Evolutionary conservation across 2,888 invertebrate genomes (phyloP).

Genomic region (Drosophila paranaensis): DNA sequence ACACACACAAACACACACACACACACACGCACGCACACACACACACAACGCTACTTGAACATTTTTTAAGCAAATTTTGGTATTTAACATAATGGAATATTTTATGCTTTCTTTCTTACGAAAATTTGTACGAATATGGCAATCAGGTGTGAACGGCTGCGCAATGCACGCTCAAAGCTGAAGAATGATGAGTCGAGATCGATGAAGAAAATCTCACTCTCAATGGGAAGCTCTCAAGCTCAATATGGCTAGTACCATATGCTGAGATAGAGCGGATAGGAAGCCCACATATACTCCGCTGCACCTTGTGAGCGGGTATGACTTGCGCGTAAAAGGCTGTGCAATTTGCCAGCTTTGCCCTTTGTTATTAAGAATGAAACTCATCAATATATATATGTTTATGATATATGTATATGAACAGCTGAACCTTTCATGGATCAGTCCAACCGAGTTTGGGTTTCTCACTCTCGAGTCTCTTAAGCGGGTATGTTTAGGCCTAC

Average conservation of each 20-base stretch:
- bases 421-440: too few relatives aligned
- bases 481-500: too few relatives aligned
- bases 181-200: neutral
- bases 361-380: neutral
- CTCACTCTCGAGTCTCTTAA: too few relatives aligned
- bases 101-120: neutral
- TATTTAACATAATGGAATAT: slow-evolving; percentile 26
- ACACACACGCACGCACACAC: neutral
- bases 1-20: neutral
- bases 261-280: too few relatives aligned
- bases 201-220: neutral
- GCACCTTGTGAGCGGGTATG: neutral
- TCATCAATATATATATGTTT: neutral
- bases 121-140: neutral
- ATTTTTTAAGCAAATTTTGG: slow-evolving; percentile 25
- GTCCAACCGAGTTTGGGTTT: too few relatives aligned
- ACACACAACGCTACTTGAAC: slow-evolving; percentile 6
- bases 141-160: neutral
- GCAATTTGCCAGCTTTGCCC: neutral
- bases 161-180: neutral
- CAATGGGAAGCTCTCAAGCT: too few relatives aligned
- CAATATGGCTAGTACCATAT: too few relatives aligned
- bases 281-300: neutral
- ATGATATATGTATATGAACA: neutral
- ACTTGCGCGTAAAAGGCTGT: neutral